Percentiles rank a stretch among this genome's conserved stretches.
Conservation (phyloP, 2,888 invertebrate species). For the Lasioglossum marginatum region DNA sequence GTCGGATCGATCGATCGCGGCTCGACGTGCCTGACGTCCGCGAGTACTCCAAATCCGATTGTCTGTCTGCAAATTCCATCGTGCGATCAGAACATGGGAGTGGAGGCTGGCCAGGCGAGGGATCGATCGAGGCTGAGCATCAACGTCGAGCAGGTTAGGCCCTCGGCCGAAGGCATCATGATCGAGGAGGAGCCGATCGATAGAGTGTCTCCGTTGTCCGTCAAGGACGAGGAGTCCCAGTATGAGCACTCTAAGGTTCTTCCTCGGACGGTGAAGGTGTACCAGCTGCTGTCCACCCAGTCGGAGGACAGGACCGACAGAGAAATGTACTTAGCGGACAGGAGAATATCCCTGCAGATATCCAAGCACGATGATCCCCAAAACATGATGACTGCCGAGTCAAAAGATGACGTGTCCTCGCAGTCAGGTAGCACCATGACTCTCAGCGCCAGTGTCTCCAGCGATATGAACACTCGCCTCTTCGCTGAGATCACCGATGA, state of each 20-base stretch:
- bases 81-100: neutral
- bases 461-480: neutral
- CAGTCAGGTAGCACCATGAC: slow-evolving; percentile 2
- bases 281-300: slow-evolving; percentile 76
- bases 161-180: neutral
- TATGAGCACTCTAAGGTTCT: slow-evolving; percentile 12
- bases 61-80: neutral
- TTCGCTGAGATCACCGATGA: neutral
- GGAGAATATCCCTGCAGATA: slow-evolving; percentile 75
- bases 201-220: neutral
- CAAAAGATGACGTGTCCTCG: neutral
- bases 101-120: neutral
- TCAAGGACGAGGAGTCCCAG: neutral
- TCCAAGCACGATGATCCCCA: slow-evolving; percentile 63
- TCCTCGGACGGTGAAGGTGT: slow-evolving; percentile 75
- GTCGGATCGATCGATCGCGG: slow-evolving; percentile 11
- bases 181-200: neutral
- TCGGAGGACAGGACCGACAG: slow-evolving; percentile 76
- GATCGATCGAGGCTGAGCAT: neutral
- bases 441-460: slow-evolving; percentile 16
- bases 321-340: slow-evolving; percentile 66
- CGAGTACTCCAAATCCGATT: neutral
- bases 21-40: slow-evolving; percentile 17
- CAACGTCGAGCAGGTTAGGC: neutral
- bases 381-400: neutral